Conservation (phyloP, 2,888 invertebrate genomes). For the Hydriomena furcata region DNA sequence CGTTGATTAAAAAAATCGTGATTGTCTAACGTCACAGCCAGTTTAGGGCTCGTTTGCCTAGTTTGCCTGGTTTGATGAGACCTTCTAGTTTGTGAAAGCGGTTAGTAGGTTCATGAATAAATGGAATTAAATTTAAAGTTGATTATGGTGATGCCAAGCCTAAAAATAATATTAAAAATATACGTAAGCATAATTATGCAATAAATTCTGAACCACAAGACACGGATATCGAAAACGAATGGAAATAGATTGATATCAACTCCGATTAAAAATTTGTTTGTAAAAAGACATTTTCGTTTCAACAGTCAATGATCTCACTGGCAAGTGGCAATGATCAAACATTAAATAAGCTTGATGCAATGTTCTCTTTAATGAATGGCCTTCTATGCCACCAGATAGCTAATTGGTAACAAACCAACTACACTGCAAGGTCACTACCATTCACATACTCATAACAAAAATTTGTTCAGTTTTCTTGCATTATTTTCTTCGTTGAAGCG, state of each 20-base stretch:
- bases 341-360: slow-evolving; percentile 37
- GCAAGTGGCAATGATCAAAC: slow-evolving; percentile 12
- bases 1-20: no score
- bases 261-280: no score
- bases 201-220: slow-evolving; percentile 5
- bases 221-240: slow-evolving; percentile 6
- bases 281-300: no score
- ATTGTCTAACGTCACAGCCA: no score
- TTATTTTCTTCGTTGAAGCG: background rate
- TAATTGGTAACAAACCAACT: slow-evolving; percentile 13
- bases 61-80: background rate
- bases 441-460: no score
- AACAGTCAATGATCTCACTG: slow-evolving; percentile 26
- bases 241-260: background rate
- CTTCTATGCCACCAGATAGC: slow-evolving; percentile 39
- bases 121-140: background rate
- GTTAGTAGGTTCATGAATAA: slow-evolving; percentile 2
- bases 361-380: slow-evolving; percentile 33
- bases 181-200: slow-evolving; percentile 1
- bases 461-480: background rate
- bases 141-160: background rate
- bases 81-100: background rate
- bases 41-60: no score
- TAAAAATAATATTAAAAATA: background rate
- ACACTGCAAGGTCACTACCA: no score